Evolutionary conservation across 2,888 invertebrate species (phyloP), one percentile per base, ranked within the genome.

Genomic region (Pseudoips prasinana): DNA sequence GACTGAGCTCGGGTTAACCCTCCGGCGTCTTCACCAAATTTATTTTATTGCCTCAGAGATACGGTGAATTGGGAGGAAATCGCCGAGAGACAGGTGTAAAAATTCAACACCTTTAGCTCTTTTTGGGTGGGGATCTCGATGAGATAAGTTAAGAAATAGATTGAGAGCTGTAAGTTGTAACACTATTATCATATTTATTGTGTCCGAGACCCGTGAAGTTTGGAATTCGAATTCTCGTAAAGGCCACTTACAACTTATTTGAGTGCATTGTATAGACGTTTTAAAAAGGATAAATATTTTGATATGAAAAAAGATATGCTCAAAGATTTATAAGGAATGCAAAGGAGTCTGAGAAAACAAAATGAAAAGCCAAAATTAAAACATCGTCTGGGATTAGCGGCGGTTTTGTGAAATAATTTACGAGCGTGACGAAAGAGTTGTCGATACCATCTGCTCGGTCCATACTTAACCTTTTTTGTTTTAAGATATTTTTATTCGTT

Each of bases 21-120:
- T 86, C 79, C 73, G 82, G 84, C 86, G 85, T 80, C 83, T 75
- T 80, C 78, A 83, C 68, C 70, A 82, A 86, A 87, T 87, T 86
- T 88, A 88, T 88, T 87, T 87, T 87, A 88, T 87, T 85, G 79
- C 86, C 65, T 58, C 77, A 75, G 73, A 86, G 87, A 87, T 87
- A 87, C 81, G 80, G 79, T 77, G 82, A 83, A 86, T 86, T 80
- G 80, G 75, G 67, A 83, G 75, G 82, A 84, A 86, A 83, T 83
- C 75, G 74, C 75, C 70, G 74, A 78, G 76, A 76, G 87, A 87
- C 87, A 88, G 87, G 87, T 88, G 88, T 88, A 87, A 86, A 74
- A 87, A 79, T 81, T 76, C 74, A 80, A 87, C 84, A 85, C 83
- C 77, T 87, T 82, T 79, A 72, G 60, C 53, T 76, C 74, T 74